Conservation (phyloP, 2,797 vertebrate genomes). For the Melopsittacus undulatus region DNA sequence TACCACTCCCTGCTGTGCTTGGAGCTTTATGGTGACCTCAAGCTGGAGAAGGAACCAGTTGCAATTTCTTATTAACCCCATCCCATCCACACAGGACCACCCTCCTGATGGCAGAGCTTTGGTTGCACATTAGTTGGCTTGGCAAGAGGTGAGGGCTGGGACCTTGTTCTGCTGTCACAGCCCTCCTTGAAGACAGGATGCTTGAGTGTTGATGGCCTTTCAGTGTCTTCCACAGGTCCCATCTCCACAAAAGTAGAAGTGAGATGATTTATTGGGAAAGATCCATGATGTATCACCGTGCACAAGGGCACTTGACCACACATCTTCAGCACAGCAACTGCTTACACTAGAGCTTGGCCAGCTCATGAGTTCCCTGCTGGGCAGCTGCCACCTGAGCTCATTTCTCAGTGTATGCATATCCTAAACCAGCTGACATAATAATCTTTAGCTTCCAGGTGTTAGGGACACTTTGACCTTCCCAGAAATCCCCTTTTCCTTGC, state of each 20-base stretch:
- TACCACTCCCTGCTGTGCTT: not conserved
- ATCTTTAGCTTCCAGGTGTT: not conserved
- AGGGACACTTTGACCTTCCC: not conserved
- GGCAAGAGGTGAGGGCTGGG: not conserved
- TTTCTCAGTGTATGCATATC: not conserved
- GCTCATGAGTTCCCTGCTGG: fast-evolving
- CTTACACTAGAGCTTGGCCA: not conserved
- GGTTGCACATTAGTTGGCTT: not conserved
- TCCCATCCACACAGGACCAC: not conserved
- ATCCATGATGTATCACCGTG: not conserved
- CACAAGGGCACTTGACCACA: not conserved
- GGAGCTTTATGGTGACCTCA: not conserved
- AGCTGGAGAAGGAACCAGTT: not conserved
- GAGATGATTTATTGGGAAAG: not conserved
- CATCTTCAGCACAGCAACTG: fast-evolving
- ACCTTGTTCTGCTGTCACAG: not conserved
- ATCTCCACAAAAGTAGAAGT: not conserved
- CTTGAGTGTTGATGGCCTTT: not conserved
- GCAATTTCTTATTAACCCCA: not conserved
- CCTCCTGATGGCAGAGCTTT: not conserved
- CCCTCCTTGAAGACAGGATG: not conserved
- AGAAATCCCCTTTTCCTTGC: not conserved
- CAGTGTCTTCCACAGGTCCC: not conserved
- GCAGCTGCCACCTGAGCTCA: not conserved
- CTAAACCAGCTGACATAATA: not conserved